Evolutionary conservation across 2,113 vertebrate species (phyloP), one percentile per base, ranked within the genome.

Genomic region (Phycodurus eques): DNA sequence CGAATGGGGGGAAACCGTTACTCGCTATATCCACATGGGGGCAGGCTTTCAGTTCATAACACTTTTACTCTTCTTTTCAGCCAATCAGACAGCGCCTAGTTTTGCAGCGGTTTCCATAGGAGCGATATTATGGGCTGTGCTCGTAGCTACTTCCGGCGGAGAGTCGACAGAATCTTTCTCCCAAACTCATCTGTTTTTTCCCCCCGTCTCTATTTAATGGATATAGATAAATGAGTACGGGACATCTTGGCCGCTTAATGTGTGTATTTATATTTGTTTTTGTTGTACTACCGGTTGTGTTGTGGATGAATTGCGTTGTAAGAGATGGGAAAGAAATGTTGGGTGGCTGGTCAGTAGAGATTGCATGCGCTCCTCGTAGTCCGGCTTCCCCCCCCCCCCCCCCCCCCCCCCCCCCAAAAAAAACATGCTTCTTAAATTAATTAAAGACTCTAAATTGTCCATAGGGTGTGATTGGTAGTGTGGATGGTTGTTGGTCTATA

Each of bases 41-140:
- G 87, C 81, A 81, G 72, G 2, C 72, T 67, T 63, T 62, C 70
- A 39, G 31, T 22, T 2, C 54, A 17, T 8, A 44, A 12, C 13
- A 19, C 19, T 11, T 27, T 62, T 22, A 39, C 64, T 59, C 4
- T 15, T 1, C 14, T 8, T 49, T 42, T 59, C 35, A 70, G 15
- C 88, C 87, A 90, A 89, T 88, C 71, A 77, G 73, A 77, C 13
- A 63, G 22, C 70, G 39, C 68, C 69, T 7, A 8, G 64, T 71
- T 43, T 51, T 46, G 82, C 81, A 62, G 74, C 80, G 67, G 87
- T 77, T 78, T 84, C 87, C 0, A 11, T 51, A 39, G 59, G 46
- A 19, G 56, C 19, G 4, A 10, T 51, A 88, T 88, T 88, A 87
- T 88, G 90, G 88, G 81, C 61, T 87, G 75, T 80, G 60, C 59